Conservation (phyloP, 2,113 vertebrate genomes). For the Ia io region DNA sequence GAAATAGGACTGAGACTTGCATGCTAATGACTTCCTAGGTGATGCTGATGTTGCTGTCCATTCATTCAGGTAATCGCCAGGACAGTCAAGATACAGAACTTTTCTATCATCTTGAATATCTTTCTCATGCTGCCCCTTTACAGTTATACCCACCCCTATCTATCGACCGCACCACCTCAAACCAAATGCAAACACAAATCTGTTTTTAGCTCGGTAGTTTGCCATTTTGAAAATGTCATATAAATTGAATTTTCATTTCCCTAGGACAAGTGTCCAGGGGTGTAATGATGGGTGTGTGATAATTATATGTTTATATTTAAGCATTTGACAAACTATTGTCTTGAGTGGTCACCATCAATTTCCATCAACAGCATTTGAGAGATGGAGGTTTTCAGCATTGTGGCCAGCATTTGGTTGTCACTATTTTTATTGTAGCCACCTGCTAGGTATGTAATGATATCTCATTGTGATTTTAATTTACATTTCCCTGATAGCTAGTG, state of each 20-base stretch:
- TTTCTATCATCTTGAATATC: not conserved
- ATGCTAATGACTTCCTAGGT: not conserved
- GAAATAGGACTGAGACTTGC: not conserved
- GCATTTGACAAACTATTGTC: not conserved
- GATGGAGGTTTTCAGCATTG: not conserved
- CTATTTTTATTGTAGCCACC: not conserved
- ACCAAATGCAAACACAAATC: not conserved
- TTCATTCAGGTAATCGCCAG: too few relatives aligned
- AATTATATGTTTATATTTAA: not conserved
- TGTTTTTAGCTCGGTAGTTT: not conserved
- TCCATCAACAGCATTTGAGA: not conserved
- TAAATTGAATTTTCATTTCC: not conserved
- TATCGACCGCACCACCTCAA: rapidly evolving
- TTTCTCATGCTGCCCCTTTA: not conserved
- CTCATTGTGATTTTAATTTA: not conserved
- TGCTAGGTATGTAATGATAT: not conserved
- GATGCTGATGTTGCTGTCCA: not conserved
- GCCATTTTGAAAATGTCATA: not conserved
- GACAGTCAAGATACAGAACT: not conserved
- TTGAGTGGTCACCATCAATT: not conserved
- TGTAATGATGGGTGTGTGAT: not conserved
- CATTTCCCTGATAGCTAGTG: not conserved
- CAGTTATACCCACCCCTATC: not conserved
- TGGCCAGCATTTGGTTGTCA: not conserved
- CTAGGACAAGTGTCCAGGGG: not conserved